phyloP scores from a whole-genome alignment of 1,140 invertebrate species.

The Scaptomyza montana region DNA sequence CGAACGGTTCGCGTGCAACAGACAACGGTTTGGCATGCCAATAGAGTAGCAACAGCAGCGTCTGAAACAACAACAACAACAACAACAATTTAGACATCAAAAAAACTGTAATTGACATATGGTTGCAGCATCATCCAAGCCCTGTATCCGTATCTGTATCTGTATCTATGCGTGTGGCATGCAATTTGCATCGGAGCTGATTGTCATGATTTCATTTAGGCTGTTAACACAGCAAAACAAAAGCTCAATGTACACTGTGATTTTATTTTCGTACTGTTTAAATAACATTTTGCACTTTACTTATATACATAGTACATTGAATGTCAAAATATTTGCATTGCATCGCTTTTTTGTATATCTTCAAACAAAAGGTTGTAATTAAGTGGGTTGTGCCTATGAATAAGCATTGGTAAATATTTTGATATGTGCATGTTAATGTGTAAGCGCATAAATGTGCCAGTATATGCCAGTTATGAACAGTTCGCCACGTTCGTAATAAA shows the following conservation, averaged over 20 bases:
- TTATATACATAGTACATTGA: slow-evolving; percentile 42
- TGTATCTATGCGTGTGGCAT: slow-evolving; percentile 42
- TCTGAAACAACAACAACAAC: slow-evolving; percentile 27
- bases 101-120: slow-evolving; percentile 73
- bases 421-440: too few species aligned
- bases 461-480: slow-evolving; percentile 2
- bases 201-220: slow-evolving; percentile 72
- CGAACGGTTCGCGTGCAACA: slow-evolving; percentile 25
- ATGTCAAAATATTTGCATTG: slow-evolving; percentile 49
- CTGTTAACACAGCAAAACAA: slow-evolving; percentile 62
- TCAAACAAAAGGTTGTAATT: slow-evolving; percentile 51
- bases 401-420: slow-evolving; percentile 46
- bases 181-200: slow-evolving; percentile 64
- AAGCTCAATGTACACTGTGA: slow-evolving; percentile 45
- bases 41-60: slow-evolving; percentile 29
- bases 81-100: slow-evolving; percentile 51
- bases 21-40: slow-evolving; percentile 57
- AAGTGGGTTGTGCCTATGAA: slow-evolving; percentile 61
- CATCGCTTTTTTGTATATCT: slow-evolving; percentile 6
- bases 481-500: slow-evolving; percentile 4
- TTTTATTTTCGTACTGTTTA: slow-evolving; percentile 48
- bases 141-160: slow-evolving; percentile 5
- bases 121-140: slow-evolving; percentile 5
- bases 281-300: slow-evolving; percentile 42
- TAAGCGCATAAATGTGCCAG: background rate